Base-by-base conservation (phyloP, 1,140 invertebrate genomes). In the Lepidurus arcticus region DNA sequence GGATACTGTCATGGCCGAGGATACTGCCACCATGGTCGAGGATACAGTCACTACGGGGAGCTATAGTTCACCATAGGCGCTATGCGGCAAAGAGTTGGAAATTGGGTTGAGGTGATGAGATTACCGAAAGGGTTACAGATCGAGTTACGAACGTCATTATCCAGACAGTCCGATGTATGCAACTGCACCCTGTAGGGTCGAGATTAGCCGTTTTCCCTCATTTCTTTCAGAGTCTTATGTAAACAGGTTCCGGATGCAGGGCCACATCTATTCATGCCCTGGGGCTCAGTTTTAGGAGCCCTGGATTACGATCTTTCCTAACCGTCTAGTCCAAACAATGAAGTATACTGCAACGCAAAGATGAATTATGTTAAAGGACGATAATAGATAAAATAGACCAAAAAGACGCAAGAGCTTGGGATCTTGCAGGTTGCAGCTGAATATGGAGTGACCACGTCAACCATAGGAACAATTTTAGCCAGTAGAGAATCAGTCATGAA, bases 21-120 rank as follows among this genome's bases (percentile, higher is more conserved):
- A n/a, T n/a, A n/a, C n/a, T n/a, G n/a, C n/a, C 34, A 34, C 2
- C 34, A 34, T 34, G 34, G 34, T 0, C 34, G 34, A 34, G 34
- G 1, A 34, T 4, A 34, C 34, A 34, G 34, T 34, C 34, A 16
- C 45, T 7, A 65, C 53, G 53, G 13, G 53, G 53, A 65, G 53
- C 16, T 16, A 65, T 7, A 65, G n/a, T 21, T 65, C 21, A 65
- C 4, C 53, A 21, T 7, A 65, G 6, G 53, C 6, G n/a, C 53
- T 21, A 65, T n/a, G 53, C 16, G 53, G 53, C 16, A 65, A 65
- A 65, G 53, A 65, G 53, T 65, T 65, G 53, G 53, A 65, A 65
- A 65, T 65, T 65, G 53, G 53, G 21, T 65, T 65, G 53, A 65
- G 53, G 53, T 65, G 53, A 65, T 65, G 53, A 65, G 53, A 65